These are phyloP conservation scores for Anguilla anguilla DNA, from an alignment of 2,797 vertebrate species.

Conservation along the genomic window DNA sequence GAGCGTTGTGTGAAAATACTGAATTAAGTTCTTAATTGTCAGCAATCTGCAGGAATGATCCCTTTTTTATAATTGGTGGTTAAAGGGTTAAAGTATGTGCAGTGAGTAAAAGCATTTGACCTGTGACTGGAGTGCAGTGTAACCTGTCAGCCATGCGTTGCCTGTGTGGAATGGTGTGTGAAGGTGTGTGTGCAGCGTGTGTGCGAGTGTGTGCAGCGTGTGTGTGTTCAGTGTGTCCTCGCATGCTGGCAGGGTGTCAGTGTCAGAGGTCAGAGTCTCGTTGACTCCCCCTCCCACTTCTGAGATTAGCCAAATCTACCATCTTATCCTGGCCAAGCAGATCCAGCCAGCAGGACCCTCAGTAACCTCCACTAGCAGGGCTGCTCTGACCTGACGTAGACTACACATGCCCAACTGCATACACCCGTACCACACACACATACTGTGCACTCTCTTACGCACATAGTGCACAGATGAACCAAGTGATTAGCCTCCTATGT, in stretches of 20 bases:
- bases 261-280: conserved; percentile 43
- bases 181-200: not conserved
- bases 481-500: no score
- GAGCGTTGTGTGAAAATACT: not conserved
- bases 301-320: conserved; percentile 65
- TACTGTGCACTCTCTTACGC: not conserved
- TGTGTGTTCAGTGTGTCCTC: conserved; percentile 6
- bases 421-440: not conserved
- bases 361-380: conserved; percentile 45
- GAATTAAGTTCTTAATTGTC: no score
- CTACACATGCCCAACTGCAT: not conserved
- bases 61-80: not conserved
- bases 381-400: not conserved
- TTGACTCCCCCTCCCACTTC: conserved; percentile 49
- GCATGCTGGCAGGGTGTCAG: not conserved
- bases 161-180: not conserved
- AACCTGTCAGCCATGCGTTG: not conserved
- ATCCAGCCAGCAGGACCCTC: conserved; percentile 44
- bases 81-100: not conserved
- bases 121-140: not conserved
- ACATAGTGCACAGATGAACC: not conserved
- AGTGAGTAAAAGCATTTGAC: not conserved
- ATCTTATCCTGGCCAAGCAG: conserved; percentile 54
- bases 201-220: not conserved
- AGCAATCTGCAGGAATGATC: no score